Conservation (phyloP, 2,113 vertebrate species). For the Nipponia nippon region DNA sequence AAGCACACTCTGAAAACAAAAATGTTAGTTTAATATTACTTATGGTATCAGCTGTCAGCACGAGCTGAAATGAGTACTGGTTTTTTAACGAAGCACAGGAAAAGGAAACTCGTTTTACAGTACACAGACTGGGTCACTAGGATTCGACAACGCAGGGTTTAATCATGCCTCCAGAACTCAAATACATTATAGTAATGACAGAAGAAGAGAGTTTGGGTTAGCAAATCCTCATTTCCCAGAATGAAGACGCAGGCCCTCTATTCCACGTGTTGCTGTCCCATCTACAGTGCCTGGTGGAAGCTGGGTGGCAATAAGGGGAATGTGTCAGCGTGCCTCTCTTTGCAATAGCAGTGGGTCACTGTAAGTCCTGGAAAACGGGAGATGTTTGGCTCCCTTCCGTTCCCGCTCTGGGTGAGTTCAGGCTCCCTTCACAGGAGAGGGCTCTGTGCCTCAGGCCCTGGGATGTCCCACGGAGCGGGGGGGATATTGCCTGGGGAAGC, state of each 20-base stretch:
- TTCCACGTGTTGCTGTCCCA: fast-evolving
- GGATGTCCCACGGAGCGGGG: no score
- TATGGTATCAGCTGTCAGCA: not conserved
- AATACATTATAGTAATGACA: not conserved
- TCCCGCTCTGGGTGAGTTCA: not conserved
- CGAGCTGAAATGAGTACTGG: not conserved
- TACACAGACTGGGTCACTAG: not conserved
- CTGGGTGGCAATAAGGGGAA: not conserved
- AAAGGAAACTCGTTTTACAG: not conserved
- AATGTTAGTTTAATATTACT: not conserved
- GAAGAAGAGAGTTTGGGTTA: not conserved
- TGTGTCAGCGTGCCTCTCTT: not conserved
- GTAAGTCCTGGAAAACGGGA: fast-evolving
- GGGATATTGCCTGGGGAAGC: not conserved
- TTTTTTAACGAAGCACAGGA: not conserved
- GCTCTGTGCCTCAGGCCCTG: fast-evolving
- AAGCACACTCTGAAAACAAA: not conserved
- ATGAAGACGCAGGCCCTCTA: not conserved
- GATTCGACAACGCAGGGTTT: not conserved
- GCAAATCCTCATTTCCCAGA: not conserved
- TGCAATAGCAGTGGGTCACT: not conserved
- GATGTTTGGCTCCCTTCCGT: not conserved
- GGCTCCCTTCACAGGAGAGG: not conserved
- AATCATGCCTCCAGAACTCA: not conserved
- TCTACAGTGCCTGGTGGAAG: not conserved